Evolutionary conservation across 2,797 vertebrate species (phyloP), one percentile per base, ranked within the genome.

Genomic region (Lates japonicus): DNA sequence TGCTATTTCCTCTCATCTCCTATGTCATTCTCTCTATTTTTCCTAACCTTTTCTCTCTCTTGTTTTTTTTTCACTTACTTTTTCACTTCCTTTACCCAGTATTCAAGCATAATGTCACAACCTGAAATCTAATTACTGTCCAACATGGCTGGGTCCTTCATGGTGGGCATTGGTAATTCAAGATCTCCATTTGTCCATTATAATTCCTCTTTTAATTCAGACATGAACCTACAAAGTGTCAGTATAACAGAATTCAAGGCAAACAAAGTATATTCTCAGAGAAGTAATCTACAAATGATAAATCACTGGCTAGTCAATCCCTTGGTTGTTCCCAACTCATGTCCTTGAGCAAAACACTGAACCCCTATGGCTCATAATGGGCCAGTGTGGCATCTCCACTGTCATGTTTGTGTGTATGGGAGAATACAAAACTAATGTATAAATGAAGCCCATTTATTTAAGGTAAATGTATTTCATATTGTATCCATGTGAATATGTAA

Each of bases 1-100:
- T 90, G 84, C 85, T 86, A 87, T 90, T 93, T 87, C n/a, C 74
- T 86, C 76, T 62, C 78, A 69, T 65, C 77, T 77, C 60, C 48
- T 46, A 49, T 86, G 86, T 90, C 92, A 86, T 81, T n/a, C n/a
- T 70, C 77, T 59, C 67, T 71, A 55, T 81, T 85, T 80, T 82
- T 75, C 44, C 20, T 7, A 44, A 52, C 84, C 51, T 65, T 74
- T 70, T n/a, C n/a, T n/a, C n/a, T 73, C 61, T 67, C 17, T 44
- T 59, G 0, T 41, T 67, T 37, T 37, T 70, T 72, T 64, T n/a
- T 72, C 69, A 14, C 0, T 49, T 37, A 20, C 12, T 31, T 25
- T 48, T 67, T 31, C 19, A n/a, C 5, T 35, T 63, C 55, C 9
- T 68, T 65, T 58, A 42, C 13, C 7, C 37, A n/a, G 13, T 44